phyloP scores from a whole-genome alignment of 2,113 vertebrate species.

The Rhinogobius similis region DNA sequence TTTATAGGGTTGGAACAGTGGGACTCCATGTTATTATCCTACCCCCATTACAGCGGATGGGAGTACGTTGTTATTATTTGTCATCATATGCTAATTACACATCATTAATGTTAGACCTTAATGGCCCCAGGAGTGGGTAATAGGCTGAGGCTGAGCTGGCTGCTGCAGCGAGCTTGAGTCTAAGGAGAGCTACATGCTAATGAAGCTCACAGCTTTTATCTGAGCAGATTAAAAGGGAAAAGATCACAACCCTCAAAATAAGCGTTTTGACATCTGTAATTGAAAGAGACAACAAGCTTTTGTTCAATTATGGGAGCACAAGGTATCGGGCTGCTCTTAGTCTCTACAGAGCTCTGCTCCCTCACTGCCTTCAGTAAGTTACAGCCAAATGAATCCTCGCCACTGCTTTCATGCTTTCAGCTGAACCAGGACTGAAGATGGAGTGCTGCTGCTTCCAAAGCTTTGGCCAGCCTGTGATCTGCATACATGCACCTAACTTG shows the following conservation, averaged over 20 bases:
- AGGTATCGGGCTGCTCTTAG: constrained; percentile 68
- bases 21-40: constrained; percentile 90
- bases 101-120: constrained; percentile 93
- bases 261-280: constrained; percentile 86
- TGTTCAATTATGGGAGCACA: constrained; percentile 74
- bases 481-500: constrained; percentile 49
- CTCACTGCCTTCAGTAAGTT: constrained; percentile 73
- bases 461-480: constrained; percentile 53
- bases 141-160: constrained; percentile 81
- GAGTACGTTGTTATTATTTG: constrained; percentile 90
- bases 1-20: constrained; percentile 79
- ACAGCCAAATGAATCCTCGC: constrained; percentile 76
- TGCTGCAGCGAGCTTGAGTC: constrained; percentile 73
- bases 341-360: constrained; percentile 68
- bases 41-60: constrained; percentile 87
- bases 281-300: constrained; percentile 82
- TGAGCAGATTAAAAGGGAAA: constrained; percentile 84
- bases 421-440: constrained; percentile 71
- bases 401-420: constrained; percentile 74
- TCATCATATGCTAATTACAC: constrained; percentile 97
- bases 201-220: constrained; percentile 83
- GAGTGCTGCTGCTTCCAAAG: constrained; percentile 68
- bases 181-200: constrained; percentile 78
- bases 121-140: constrained; percentile 84
- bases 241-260: constrained; percentile 86